Evolutionary conservation across 2,888 invertebrate genomes (phyloP).

Genomic region (Athalia circularis): DNA sequence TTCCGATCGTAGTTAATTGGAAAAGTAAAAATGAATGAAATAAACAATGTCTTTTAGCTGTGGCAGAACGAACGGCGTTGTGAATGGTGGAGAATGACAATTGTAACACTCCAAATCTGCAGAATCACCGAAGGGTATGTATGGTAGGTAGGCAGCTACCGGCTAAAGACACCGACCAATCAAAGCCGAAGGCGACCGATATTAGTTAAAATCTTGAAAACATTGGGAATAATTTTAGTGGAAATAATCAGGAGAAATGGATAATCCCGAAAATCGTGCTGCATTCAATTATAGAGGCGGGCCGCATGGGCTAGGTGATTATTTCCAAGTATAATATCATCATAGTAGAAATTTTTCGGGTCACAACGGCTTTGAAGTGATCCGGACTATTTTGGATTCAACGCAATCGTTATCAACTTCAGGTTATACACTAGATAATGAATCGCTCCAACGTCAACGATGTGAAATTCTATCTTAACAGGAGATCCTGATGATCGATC

Average conservation of each 20-base stretch:
- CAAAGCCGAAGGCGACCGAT: neutral
- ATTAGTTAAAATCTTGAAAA: no score
- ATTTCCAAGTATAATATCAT: conserved; percentile 18
- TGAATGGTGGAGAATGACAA: no score
- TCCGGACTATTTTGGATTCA: conserved; percentile 46
- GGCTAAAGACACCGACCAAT: conserved; percentile 30
- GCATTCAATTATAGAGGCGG: conserved; percentile 67
- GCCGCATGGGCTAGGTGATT: conserved; percentile 78
- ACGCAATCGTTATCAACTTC: neutral
- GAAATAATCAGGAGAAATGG: conserved; percentile 49
- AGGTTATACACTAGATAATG: conserved; percentile 14
- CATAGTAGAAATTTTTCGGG: conserved; percentile 17
- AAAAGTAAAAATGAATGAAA: conserved; percentile 45
- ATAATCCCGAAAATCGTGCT: conserved; percentile 35
- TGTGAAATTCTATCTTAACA: conserved; percentile 68
- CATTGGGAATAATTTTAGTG: no score
- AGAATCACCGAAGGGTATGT: conserved; percentile 36
- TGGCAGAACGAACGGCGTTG: conserved; percentile 7
- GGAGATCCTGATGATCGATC: conserved; percentile 90
- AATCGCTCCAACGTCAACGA: neutral
- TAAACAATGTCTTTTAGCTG: conserved; percentile 40
- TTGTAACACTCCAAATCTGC: conserved; percentile 34
- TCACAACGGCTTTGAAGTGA: neutral
- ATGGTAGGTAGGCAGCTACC: conserved; percentile 3
- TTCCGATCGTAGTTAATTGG: conserved; percentile 22